These are phyloP conservation scores for Choloepus hoffmanni DNA, from an alignment of 2,113 vertebrate species.

Conservation along the genomic window DNA sequence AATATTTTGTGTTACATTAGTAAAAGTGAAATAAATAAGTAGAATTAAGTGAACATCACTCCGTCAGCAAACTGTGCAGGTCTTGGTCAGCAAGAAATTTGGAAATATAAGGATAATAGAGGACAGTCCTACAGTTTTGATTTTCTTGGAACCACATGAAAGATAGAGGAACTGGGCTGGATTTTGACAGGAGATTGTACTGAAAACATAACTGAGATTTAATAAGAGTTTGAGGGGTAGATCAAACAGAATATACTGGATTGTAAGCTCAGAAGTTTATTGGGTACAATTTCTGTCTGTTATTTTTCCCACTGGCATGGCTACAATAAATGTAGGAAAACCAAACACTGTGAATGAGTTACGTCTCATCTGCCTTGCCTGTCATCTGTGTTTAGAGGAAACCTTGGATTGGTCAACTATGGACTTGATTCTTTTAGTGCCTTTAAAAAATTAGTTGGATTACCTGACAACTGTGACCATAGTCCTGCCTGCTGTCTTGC, in stretches of 20 bases:
- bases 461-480: background rate
- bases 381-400: background rate
- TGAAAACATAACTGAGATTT: background rate
- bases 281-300: background rate
- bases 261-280: background rate
- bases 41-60: constrained; percentile 52
- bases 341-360: background rate
- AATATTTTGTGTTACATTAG: constrained; percentile 64
- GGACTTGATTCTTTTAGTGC: background rate
- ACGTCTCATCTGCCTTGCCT: background rate
- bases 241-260: background rate
- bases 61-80: constrained; percentile 47
- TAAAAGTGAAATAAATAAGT: constrained; percentile 58
- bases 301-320: background rate
- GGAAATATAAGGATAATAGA: constrained; percentile 3
- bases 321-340: background rate
- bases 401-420: background rate
- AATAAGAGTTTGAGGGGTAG: background rate
- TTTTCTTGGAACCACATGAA: background rate
- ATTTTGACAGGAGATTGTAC: background rate
- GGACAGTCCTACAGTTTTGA: background rate
- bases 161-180: background rate
- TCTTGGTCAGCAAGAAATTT: constrained; percentile 46
- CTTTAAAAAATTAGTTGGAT: background rate
- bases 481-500: background rate